These are phyloP conservation scores for Poliocrania exsul DNA, from an alignment of 2,797 vertebrate genomes.

Conservation along the genomic window DNA sequence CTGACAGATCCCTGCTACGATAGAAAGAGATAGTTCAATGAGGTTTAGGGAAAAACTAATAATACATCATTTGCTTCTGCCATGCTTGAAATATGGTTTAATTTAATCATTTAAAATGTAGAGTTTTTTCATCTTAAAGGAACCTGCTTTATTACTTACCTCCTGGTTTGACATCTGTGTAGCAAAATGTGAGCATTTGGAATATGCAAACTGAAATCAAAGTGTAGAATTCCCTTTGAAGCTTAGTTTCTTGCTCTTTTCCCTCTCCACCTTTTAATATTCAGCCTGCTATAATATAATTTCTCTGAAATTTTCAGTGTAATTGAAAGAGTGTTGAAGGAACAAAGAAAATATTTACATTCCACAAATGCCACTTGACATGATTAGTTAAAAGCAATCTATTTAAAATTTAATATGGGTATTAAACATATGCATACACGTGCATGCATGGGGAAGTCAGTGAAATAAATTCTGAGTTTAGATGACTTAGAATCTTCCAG, in stretches of 20 bases:
- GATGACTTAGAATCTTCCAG: not conserved
- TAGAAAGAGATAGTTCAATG: constrained; percentile 33
- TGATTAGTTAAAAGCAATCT: constrained; percentile 56
- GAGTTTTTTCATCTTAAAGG: not conserved
- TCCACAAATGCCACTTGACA: constrained; percentile 35
- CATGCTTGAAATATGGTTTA: constrained; percentile 14
- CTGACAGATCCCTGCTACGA: constrained; percentile 27
- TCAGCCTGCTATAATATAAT: constrained; percentile 15
- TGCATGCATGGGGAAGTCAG: not conserved
- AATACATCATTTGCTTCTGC: constrained; percentile 2
- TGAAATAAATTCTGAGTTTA: constrained; percentile 1
- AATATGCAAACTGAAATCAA: constrained; percentile 34
- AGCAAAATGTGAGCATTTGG: not conserved
- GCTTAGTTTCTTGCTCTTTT: not conserved
- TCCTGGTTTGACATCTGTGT: constrained; percentile 32
- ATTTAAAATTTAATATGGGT: constrained; percentile 39
- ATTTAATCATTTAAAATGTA: not conserved
- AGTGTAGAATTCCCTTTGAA: constrained; percentile 21
- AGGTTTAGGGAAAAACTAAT: constrained; percentile 34
- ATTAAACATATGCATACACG: not conserved
- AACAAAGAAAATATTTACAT: constrained; percentile 70
- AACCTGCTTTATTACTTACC: not conserved
- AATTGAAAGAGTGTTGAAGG: constrained; percentile 53
- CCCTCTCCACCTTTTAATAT: constrained; percentile 3
- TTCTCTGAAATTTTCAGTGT: constrained; percentile 28